These are phyloP conservation scores for Heterochromis multidens DNA, from an alignment of 2,113 vertebrate species.

Conservation along the genomic window DNA sequence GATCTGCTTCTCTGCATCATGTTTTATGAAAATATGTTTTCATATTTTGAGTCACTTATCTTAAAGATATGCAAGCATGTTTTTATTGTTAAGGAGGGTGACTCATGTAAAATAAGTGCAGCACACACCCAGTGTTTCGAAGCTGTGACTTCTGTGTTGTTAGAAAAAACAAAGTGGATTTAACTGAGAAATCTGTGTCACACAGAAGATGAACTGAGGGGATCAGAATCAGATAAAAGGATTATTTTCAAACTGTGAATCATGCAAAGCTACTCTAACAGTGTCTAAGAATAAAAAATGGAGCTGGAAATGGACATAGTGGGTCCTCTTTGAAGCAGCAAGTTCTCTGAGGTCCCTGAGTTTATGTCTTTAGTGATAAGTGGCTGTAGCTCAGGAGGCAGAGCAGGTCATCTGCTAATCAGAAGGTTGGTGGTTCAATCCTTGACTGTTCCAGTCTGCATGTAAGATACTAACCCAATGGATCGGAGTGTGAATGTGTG, in stretches of 20 bases:
- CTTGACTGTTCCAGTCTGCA: too few relatives aligned
- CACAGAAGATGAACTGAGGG: not conserved
- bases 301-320: not conserved
- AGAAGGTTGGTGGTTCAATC: too few relatives aligned
- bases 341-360: not conserved
- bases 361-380: too few relatives aligned
- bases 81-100: not conserved
- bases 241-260: not conserved
- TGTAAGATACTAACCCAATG: too few relatives aligned
- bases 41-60: rapidly evolving
- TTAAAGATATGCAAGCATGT: not conserved
- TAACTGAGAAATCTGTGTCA: not conserved
- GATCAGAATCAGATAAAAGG: not conserved
- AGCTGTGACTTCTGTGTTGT: not conserved
- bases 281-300: too few relatives aligned
- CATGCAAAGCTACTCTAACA: not conserved
- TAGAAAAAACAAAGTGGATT: not conserved
- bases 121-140: not conserved
- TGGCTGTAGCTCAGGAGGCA: too few relatives aligned
- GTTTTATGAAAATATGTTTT: too few relatives aligned
- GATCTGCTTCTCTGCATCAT: not conserved
- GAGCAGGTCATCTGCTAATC: too few relatives aligned
- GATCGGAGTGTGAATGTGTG: too few relatives aligned
- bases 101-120: not conserved
- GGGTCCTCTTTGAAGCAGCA: not conserved